Conservation (phyloP, 2,113 vertebrate genomes). For the Burhinus bistriatus region DNA sequence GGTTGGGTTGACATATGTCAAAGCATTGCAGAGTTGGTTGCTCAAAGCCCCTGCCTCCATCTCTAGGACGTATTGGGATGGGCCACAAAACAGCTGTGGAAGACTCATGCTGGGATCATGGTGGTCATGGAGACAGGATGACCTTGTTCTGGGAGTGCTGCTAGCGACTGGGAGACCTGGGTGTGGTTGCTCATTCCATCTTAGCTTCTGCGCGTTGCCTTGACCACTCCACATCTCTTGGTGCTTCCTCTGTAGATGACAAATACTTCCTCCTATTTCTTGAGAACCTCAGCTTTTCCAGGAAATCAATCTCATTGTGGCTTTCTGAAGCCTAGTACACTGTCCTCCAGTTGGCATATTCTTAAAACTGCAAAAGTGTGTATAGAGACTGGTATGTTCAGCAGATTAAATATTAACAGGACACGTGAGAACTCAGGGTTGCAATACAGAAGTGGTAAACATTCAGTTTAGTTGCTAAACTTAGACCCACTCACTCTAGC, state of each 20-base stretch:
- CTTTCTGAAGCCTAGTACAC: not conserved
- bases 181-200: not conserved
- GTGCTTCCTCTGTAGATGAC: not conserved
- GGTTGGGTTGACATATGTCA: no score
- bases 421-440: not conserved
- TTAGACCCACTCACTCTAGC: not conserved
- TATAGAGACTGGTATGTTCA: not conserved
- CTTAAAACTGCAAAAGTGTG: not conserved
- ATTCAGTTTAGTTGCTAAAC: not conserved
- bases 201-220: fast-evolving
- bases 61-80: no score
- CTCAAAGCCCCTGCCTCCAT: no score
- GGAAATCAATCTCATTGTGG: not conserved
- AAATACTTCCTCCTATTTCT: not conserved
- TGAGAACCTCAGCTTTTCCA: not conserved
- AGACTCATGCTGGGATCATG: no score
- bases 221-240: not conserved
- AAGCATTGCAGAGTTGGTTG: no score
- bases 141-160: not conserved
- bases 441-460: not conserved
- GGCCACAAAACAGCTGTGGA: no score
- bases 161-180: not conserved
- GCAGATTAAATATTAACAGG: constrained; percentile 11
- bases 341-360: not conserved
- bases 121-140: no score